phyloP scores from a whole-genome alignment of 2,888 invertebrate genomes.

The Drosophila silvestris region DNA sequence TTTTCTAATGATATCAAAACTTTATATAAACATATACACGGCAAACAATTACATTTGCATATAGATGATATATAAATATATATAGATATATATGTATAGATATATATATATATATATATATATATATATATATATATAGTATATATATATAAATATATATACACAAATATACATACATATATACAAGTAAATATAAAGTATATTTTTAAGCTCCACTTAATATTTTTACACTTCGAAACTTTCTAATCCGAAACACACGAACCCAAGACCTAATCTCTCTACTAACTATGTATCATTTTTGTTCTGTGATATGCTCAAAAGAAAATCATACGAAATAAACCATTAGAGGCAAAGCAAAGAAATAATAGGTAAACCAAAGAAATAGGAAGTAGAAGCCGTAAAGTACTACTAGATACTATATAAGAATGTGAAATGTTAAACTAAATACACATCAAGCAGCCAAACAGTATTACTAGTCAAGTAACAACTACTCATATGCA shows the following conservation, averaged over 20 bases:
- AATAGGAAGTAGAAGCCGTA: constrained; percentile 48
- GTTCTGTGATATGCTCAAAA: constrained; percentile 83
- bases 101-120: constrained; percentile 7
- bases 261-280: constrained; percentile 56
- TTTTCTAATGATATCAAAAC: constrained; percentile 75
- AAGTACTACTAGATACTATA: constrained; percentile 24
- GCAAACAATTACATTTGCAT: constrained; percentile 57
- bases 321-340: constrained; percentile 62
- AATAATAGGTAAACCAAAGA: constrained; percentile 35
- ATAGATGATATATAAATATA: constrained; percentile 51
- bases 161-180: constrained; percentile 28
- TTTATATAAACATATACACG: constrained; percentile 77
- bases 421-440: constrained; percentile 38
- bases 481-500: constrained; percentile 54
- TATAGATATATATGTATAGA: constrained; percentile 6
- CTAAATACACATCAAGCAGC: constrained; percentile 61
- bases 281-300: constrained; percentile 78
- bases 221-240: constrained; percentile 74
- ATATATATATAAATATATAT: constrained; percentile 1
- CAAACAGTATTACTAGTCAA: constrained; percentile 71
- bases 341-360: constrained; percentile 41
- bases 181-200: constrained; percentile 41
- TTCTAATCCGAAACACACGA: constrained; percentile 52
- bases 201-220: constrained; percentile 70
- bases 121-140: constrained; percentile 25